phyloP scores from a whole-genome alignment of 2,797 vertebrate genomes.

The Myripristis jacobus region DNA sequence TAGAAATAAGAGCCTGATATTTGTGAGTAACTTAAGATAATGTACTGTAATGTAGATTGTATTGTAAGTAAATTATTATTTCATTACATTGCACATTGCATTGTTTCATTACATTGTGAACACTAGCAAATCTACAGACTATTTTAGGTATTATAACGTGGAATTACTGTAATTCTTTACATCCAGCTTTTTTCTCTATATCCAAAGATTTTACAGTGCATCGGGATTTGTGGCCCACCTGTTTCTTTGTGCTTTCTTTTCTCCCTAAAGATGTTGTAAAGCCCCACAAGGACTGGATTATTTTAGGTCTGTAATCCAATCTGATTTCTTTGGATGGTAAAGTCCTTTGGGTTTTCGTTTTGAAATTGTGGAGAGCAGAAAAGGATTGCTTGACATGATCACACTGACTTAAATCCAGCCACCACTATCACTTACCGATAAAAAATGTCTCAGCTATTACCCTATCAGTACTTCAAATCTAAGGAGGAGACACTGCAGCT shows the following conservation, averaged over 20 bases:
- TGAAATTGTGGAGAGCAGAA: constrained; percentile 37
- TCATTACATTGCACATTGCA: too few species aligned
- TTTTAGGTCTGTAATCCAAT: constrained; percentile 41
- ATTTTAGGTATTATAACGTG: too few species aligned
- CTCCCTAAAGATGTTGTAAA: constrained; percentile 14
- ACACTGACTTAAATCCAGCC: neutral
- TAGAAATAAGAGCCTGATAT: too few species aligned
- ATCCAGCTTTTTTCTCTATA: too few species aligned
- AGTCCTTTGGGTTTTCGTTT: constrained; percentile 38
- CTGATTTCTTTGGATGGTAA: constrained; percentile 38
- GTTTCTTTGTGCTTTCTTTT: constrained; percentile 15
- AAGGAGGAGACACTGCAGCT: constrained; percentile 37
- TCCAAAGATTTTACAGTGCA: too few species aligned
- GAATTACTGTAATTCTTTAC: too few species aligned
- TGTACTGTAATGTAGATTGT: too few species aligned
- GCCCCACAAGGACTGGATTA: constrained; percentile 26
- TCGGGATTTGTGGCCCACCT: too few species aligned
- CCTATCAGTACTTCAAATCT: constrained; percentile 48
- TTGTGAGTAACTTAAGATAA: too few species aligned
- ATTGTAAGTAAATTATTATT: too few species aligned
- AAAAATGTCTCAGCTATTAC: constrained; percentile 34
- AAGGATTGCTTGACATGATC: constrained; percentile 52
- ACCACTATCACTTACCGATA: constrained; percentile 36
- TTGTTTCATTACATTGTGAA: too few species aligned
- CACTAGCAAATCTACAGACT: too few species aligned